A percentile compares a stretch with the other conserved stretches of the same genome.
phyloP scores from a whole-genome alignment of 2,797 vertebrate genomes.

The Loriculus beryllinus region DNA sequence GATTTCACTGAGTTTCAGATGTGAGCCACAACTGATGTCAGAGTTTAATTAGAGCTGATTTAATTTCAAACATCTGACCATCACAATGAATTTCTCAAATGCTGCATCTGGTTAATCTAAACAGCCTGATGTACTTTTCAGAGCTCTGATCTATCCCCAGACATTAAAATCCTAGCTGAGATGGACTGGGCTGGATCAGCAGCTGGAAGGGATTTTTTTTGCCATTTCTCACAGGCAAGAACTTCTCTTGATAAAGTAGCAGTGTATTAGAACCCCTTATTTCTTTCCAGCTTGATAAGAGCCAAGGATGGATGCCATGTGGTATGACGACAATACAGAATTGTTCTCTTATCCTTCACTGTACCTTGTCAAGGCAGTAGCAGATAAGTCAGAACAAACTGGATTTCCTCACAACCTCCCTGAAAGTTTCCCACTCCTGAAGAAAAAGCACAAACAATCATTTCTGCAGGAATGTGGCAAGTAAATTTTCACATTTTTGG shows the following conservation, averaged over 20 bases:
- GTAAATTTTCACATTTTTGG: background rate
- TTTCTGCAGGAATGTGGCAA: background rate
- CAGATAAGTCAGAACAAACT: slow-evolving; percentile 22
- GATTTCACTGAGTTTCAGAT: background rate
- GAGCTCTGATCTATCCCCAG: background rate
- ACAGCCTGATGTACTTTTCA: background rate
- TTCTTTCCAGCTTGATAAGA: background rate
- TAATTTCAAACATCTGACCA: background rate
- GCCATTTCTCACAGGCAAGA: background rate
- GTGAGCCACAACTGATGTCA: background rate
- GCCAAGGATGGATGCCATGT: background rate
- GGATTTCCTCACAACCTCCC: background rate
- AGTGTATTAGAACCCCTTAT: background rate
- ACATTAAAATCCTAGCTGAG: background rate
- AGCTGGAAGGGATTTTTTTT: background rate
- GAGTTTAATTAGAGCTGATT: background rate
- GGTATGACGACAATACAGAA: background rate
- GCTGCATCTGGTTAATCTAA: background rate
- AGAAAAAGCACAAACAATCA: background rate
- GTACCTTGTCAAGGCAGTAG: background rate
- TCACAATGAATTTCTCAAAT: background rate
- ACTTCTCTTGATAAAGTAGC: background rate
- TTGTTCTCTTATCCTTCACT: slow-evolving; percentile 1
- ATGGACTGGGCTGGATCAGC: background rate
- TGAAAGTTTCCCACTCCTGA: background rate